Conservation (phyloP, 2,888 invertebrate species). For the Apodemia duryi region DNA sequence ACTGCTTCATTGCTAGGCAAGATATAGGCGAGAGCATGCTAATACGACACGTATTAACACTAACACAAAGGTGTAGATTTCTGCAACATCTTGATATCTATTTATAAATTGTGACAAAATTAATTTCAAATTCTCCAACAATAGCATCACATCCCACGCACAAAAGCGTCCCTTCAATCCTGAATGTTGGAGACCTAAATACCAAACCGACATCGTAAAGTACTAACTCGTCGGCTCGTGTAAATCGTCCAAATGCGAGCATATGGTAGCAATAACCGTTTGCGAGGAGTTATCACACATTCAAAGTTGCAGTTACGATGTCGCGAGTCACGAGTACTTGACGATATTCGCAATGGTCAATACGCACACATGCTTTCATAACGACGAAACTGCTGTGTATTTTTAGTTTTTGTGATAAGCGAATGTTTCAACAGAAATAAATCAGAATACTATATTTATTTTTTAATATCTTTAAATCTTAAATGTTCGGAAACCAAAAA, state of each 20-base stretch:
- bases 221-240: conserved; percentile 1
- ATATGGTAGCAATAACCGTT: conserved; percentile 8
- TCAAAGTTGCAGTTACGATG: conserved; percentile 5
- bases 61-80: no score
- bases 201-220: conserved; percentile 8
- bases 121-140: not conserved
- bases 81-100: no score
- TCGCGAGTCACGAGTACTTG: not conserved
- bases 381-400: not conserved
- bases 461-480: no score
- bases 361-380: not conserved
- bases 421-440: not conserved
- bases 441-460: not conserved
- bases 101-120: no score
- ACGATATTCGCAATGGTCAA: not conserved
- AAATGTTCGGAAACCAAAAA: no score
- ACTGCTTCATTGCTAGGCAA: no score
- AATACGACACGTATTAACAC: no score
- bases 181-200: conserved; percentile 5
- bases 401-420: not conserved
- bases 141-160: not conserved
- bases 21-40: no score
- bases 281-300: conserved; percentile 2
- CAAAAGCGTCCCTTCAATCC: not conserved
- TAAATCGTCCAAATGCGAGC: conserved; percentile 8